Conservation (phyloP, 64 coral and sea anemone genomes). For the Catalaphyllia jardinei region DNA sequence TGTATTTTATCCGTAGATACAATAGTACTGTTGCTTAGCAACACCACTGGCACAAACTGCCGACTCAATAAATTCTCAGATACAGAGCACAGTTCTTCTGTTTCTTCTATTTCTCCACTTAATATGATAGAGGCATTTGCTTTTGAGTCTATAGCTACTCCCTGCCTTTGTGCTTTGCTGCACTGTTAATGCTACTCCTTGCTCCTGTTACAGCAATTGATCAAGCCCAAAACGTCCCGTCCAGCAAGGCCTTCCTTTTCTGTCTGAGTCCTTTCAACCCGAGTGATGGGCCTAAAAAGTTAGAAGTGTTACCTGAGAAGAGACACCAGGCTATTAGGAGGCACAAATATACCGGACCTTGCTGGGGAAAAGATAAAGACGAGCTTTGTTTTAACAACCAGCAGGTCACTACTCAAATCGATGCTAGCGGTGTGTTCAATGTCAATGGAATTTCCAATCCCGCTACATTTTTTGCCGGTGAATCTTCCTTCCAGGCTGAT, state of each 20-base stretch:
- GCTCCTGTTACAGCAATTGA: not conserved
- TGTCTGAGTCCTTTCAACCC: not conserved
- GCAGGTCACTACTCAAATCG: not conserved
- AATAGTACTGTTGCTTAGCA: no score
- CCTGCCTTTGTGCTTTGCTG: not conserved
- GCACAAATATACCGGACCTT: not conserved
- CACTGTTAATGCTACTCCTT: not conserved
- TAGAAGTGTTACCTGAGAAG: not conserved
- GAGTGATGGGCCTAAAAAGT: not conserved
- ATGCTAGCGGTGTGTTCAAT: not conserved
- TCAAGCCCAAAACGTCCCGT: not conserved
- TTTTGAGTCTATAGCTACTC: not conserved
- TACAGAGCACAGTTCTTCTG: not conserved
- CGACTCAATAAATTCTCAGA: no score
- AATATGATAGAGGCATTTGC: not conserved
- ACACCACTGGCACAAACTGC: no score
- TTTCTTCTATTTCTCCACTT: not conserved
- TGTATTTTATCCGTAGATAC: no score
- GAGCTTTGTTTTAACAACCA: not conserved
- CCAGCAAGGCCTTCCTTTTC: slow-evolving; percentile 19
- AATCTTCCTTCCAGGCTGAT: not conserved
- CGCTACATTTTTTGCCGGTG: not conserved
- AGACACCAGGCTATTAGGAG: not conserved
- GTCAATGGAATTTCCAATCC: not conserved
- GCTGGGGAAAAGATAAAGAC: not conserved